These are phyloP conservation scores for Hippocampus kuda DNA, from an alignment of 2,797 vertebrate genomes.

Conservation along the genomic window DNA sequence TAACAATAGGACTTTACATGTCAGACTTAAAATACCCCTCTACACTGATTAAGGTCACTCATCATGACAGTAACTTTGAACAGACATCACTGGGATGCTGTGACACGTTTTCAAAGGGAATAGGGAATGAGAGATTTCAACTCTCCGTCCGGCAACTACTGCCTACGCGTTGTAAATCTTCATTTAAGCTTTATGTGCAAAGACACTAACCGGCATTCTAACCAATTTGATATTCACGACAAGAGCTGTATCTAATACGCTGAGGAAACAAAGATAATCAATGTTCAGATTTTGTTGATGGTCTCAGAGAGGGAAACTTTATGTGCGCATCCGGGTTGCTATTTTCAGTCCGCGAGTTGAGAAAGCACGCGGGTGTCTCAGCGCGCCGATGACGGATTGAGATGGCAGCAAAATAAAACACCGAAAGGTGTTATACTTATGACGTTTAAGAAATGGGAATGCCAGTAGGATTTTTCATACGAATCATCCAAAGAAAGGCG, in stretches of 20 bases:
- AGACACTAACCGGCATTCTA: neutral
- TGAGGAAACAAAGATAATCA: too few species aligned
- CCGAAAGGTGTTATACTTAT: too few species aligned
- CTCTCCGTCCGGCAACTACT: slow-evolving; percentile 25
- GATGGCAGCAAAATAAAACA: too few species aligned
- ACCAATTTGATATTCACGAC: neutral
- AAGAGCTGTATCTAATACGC: neutral
- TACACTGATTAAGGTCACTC: slow-evolving; percentile 34
- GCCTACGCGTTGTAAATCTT: neutral
- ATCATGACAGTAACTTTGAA: slow-evolving; percentile 31
- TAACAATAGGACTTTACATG: slow-evolving; percentile 25
- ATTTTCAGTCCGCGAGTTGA: too few species aligned
- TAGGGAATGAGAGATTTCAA: slow-evolving; percentile 11
- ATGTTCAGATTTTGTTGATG: too few species aligned
- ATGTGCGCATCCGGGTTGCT: too few species aligned
- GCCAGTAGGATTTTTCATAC: too few species aligned
- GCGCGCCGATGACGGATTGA: too few species aligned
- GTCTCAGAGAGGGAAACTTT: too few species aligned
- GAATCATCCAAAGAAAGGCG: too few species aligned
- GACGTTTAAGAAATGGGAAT: too few species aligned
- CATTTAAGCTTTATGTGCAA: neutral
- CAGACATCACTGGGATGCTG: slow-evolving; percentile 20
- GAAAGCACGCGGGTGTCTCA: too few species aligned
- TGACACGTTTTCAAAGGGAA: slow-evolving; percentile 31
- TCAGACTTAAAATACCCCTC: slow-evolving; percentile 26